Base-by-base conservation (phyloP, 2,888 invertebrate species). In the Steromphala cineraria region DNA sequence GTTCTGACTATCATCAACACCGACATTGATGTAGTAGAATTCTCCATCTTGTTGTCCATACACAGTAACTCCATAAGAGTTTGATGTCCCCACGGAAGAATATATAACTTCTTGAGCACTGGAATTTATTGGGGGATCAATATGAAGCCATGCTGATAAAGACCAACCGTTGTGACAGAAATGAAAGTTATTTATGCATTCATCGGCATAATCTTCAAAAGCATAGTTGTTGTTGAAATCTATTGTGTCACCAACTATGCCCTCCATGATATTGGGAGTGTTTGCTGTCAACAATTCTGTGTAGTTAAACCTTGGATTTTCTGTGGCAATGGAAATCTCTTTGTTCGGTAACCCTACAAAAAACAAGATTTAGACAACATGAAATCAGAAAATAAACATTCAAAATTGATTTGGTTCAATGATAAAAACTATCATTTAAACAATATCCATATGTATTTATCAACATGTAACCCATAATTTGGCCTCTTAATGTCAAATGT, bases 111-210 rank as follows among this genome's bases (percentile, higher is more conserved):
- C 53, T 24, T 40, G 10, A 13, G n/a, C 21, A 4, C 10, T 19
- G 2, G 31, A 53, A 24, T n/a, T 28, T 4, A 21, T 36, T 13
- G 53, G 36, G 10, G 80, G 46, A 5, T 21, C 17, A 15, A 81
- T n/a, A n/a, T 52, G 15, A n/a, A 83, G 21, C 85, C 85, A 85
- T 53, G 80, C 78, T 21, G 53, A 53, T 13, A 85, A 36, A 1
- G 79, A 78, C 53, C 83, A 62, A 17, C 85, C 85, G 62, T 83
- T 85, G 62, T 85, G 83, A 77, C 85, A 85, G 67, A 81, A 81
- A 0, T 67, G 53, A 24, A 82, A 67, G 78, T 85, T 80, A n/a
- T 75, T 74, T 15, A 82, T n/a, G 75, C 85, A 85, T 24, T 75
- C 78, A 55, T 85, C 82, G 4, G 81, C 52, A 7, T 75, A 56